Evolutionary conservation across 2,888 invertebrate genomes (phyloP).

Genomic region (Chymomyza procnemis): DNA sequence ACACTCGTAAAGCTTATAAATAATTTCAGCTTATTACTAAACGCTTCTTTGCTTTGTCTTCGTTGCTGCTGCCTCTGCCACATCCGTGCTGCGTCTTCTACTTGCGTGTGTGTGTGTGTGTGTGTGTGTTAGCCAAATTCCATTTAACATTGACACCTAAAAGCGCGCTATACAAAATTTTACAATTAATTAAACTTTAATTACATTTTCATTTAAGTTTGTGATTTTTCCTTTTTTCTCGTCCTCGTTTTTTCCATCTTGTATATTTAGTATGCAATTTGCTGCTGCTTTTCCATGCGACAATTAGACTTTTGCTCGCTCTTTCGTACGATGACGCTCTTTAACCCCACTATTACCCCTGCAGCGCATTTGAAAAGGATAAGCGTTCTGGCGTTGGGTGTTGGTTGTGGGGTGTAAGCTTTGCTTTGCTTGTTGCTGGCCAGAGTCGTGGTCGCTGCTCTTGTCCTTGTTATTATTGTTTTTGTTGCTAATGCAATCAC

Average conservation of each 20-base stretch:
- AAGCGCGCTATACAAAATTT: constrained; percentile 24
- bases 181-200: constrained; percentile 40
- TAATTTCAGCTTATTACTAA: constrained; percentile 38
- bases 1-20: constrained; percentile 25
- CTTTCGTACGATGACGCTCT: background rate
- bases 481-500: constrained; percentile 33
- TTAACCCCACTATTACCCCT: background rate
- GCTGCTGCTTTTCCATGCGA: background rate
- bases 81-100: background rate
- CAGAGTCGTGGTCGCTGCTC: background rate
- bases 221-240: background rate
- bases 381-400: background rate
- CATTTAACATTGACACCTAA: background rate
- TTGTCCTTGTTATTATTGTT: constrained; percentile 7
- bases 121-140: background rate
- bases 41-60: constrained; percentile 2
- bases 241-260: background rate
- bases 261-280: background rate
- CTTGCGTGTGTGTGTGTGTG: background rate
- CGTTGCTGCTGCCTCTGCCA: background rate
- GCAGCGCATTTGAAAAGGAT: constrained; percentile 7
- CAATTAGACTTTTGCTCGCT: background rate
- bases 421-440: background rate
- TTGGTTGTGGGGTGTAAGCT: background rate
- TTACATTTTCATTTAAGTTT: constrained; percentile 26